Evolutionary conservation across 2,888 invertebrate genomes (phyloP).

Genomic region (Strigamia maritima): DNA sequence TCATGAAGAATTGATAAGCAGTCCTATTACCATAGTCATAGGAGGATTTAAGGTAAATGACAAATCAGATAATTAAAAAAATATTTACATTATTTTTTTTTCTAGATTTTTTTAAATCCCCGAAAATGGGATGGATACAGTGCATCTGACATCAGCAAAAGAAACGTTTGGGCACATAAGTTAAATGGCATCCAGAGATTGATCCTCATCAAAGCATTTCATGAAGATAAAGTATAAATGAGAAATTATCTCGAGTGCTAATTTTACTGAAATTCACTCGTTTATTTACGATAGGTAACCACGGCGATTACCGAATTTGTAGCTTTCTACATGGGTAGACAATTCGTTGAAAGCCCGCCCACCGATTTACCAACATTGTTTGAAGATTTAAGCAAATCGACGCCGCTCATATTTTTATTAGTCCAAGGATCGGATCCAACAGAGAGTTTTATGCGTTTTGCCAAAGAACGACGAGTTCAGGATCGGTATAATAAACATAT

Average conservation of each 20-base stretch:
- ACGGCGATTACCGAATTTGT: conserved; percentile 79
- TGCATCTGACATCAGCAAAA: background rate
- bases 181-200: conserved; percentile 74
- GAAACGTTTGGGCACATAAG: conserved; percentile 61
- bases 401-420: conserved; percentile 79
- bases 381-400: conserved; percentile 54
- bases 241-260: background rate
- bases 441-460: conserved; percentile 51
- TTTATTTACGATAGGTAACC: conserved; percentile 58
- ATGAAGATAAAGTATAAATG: conserved; percentile 65
- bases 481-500: conserved; percentile 48
- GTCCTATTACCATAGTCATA: conserved; percentile 37
- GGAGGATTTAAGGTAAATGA: background rate
- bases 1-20: background rate
- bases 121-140: background rate
- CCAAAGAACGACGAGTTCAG: conserved; percentile 50
- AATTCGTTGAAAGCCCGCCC: conserved; percentile 78
- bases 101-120: background rate
- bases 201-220: conserved; percentile 70
- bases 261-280: background rate
- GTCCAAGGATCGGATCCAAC: conserved; percentile 65
- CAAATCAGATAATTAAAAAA: background rate
- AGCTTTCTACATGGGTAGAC: conserved; percentile 67
- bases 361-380: conserved; percentile 60
- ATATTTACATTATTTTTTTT: background rate